These are phyloP conservation scores for Coelinius sp. DNA, from an alignment of 2,888 invertebrate species.

Conservation along the genomic window DNA sequence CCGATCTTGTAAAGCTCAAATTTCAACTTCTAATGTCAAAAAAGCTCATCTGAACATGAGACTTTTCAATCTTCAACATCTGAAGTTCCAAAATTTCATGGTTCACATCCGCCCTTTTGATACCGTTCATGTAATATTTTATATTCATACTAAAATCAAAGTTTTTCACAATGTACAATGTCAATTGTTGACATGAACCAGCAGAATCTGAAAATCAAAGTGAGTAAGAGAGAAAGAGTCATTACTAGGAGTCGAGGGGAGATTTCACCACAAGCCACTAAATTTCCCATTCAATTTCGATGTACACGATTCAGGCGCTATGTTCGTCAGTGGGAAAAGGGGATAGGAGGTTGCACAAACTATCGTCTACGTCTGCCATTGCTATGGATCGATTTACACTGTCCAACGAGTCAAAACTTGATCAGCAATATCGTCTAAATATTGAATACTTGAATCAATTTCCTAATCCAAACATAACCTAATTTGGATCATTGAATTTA, in stretches of 20 bases:
- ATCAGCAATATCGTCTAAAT: conserved; percentile 21
- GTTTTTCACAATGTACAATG: too few species aligned
- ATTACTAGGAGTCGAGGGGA: conserved; percentile 37
- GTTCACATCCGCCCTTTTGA: too few species aligned
- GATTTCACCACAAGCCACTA: conserved; percentile 61
- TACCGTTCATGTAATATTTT: too few species aligned
- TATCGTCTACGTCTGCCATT: conserved; percentile 21
- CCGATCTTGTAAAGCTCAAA: too few species aligned
- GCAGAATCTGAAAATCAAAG: conserved; percentile 23
- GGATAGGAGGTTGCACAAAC: conserved; percentile 30
- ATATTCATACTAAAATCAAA: too few species aligned
- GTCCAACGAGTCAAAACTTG: conserved; percentile 22
- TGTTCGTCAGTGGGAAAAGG: conserved; percentile 44
- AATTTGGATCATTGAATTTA: conserved; percentile 19
- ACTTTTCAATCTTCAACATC: too few species aligned
- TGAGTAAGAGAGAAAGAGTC: conserved; percentile 35
- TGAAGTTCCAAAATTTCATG: too few species aligned
- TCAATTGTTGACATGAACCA: too few species aligned
- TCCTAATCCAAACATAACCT: conserved; percentile 29
- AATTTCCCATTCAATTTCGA: conserved; percentile 69
- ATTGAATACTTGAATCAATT: conserved; percentile 26
- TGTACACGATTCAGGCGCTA: conserved; percentile 59
- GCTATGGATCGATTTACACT: conserved; percentile 24
- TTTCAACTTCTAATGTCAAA: too few species aligned
- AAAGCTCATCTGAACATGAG: too few species aligned